Evolutionary conservation across 53 echinoderm and acorn worm species (phyloP), one percentile per base, ranked within the genome.

Genomic region (Stichopus horrens): DNA sequence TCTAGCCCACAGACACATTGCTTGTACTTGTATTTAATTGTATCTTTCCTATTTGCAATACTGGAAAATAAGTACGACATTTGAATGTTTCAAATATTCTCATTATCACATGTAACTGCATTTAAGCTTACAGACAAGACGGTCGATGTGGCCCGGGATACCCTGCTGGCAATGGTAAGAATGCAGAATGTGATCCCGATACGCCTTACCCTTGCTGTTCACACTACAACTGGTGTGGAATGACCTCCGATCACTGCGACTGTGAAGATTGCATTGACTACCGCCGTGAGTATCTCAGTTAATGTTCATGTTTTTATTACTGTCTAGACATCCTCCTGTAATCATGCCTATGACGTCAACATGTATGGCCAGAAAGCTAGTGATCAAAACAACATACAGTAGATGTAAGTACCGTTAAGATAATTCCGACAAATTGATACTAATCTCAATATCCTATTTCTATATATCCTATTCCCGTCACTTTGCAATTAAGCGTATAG

Each of bases 211-310:
- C 23, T 23, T 76, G 76, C 9, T 76, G 76, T 23, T 76, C 76
- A 76, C 21, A 0, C 5, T 76, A 20, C 23, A 23, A 23, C 19
- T 76, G 76, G 76, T 76, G 76, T 76, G 76, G 76, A 5, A 9
- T 21, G 1, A 76, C 5, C 76, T 5, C 19, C 23, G 23, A 23
- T 76, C 76, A 76, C 76, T 76, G 76, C 9, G 5, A 9, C 19
- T 76, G 76, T 76, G 76, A 76, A 5, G 9, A 76, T 9, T 76
- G 76, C 76, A 23, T 76, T 4, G 76, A 76, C 9, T 76, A 76
- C 76, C 76, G 76, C 37, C 37, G 37, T 37, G 37, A 37, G 37
- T 37, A 37, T 37, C 37, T 37, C 37, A 11, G 67, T 66, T 14
- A 66, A 14, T 14, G 11, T 11, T 18, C 11, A 66, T 1, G 11